Percentiles rank a stretch among this genome's conserved stretches.
phyloP scores from a whole-genome alignment of 2,797 vertebrate genomes.

The Chrosomus eos region DNA sequence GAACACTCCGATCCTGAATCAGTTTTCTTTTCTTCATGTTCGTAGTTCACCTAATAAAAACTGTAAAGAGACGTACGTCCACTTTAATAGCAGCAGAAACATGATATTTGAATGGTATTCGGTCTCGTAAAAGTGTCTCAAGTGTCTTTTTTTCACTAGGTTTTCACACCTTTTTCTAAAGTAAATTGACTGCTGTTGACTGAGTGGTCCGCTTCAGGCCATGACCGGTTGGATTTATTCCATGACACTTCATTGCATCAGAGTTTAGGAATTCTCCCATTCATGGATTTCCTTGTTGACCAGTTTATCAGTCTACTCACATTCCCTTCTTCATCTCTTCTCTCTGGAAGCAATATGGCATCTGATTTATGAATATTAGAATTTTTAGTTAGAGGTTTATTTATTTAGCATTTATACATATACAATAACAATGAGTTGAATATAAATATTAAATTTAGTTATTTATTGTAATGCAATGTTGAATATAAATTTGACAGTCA shows the following conservation, averaged over 20 bases:
- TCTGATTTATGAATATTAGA: background rate
- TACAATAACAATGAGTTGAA: background rate
- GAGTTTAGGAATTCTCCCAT: slow-evolving; percentile 47
- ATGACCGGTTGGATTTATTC: slow-evolving; percentile 39
- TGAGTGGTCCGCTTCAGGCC: slow-evolving; percentile 18
- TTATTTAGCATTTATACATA: background rate
- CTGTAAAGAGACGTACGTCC: background rate
- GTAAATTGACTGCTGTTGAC: slow-evolving; percentile 15
- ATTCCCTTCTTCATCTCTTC: background rate
- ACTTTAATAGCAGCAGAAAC: slow-evolving; percentile 9
- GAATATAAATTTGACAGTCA: background rate
- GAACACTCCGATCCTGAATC: slow-evolving; percentile 14
- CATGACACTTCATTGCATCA: slow-evolving; percentile 33
- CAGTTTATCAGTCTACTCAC: background rate
- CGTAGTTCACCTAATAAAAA: background rate
- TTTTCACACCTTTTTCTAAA: background rate
- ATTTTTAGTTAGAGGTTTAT: background rate
- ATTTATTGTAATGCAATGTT: background rate
- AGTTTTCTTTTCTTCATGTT: background rate
- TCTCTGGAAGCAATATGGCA: background rate
- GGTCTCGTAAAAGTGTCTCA: background rate
- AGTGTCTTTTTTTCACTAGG: background rate
- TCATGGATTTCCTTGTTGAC: slow-evolving; percentile 29
- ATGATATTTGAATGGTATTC: slow-evolving; percentile 2
- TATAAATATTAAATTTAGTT: background rate